These are phyloP conservation scores for Fregata magnificens DNA, from an alignment of 2,113 vertebrate species.

Conservation along the genomic window DNA sequence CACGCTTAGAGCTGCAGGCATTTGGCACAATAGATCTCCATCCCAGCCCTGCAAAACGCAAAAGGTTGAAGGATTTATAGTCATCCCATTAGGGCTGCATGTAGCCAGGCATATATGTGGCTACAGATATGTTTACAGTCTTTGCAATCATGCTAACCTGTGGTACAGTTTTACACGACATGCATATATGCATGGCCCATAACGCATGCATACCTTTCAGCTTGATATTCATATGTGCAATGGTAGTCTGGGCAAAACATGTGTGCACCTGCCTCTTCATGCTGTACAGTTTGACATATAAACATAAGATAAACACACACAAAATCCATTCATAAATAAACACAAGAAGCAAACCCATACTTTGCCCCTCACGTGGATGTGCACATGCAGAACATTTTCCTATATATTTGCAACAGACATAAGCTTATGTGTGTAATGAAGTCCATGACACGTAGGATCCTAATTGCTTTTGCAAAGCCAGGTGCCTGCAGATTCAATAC, in stretches of 20 bases:
- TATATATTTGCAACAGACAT: not conserved
- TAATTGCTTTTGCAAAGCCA: conserved; percentile 9
- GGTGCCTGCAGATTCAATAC: not conserved
- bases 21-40: not conserved
- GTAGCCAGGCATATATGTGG: too few relatives aligned
- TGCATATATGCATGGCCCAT: too few relatives aligned
- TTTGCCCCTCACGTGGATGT: not conserved
- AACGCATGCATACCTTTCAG: not conserved
- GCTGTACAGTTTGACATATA: not conserved
- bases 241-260: not conserved
- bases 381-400: not conserved
- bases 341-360: not conserved
- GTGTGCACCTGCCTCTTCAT: not conserved
- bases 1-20: not conserved
- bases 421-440: not conserved
- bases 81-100: not conserved
- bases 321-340: not conserved
- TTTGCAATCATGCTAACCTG: not conserved
- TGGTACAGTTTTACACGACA: not conserved
- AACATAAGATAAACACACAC: not conserved
- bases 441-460: not conserved
- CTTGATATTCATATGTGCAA: not conserved
- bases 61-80: not conserved
- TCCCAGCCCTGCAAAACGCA: not conserved
- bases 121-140: not conserved